Evolutionary conservation across 2,888 invertebrate genomes (phyloP).

Genomic region (Sinohyriopsis cumingii): DNA sequence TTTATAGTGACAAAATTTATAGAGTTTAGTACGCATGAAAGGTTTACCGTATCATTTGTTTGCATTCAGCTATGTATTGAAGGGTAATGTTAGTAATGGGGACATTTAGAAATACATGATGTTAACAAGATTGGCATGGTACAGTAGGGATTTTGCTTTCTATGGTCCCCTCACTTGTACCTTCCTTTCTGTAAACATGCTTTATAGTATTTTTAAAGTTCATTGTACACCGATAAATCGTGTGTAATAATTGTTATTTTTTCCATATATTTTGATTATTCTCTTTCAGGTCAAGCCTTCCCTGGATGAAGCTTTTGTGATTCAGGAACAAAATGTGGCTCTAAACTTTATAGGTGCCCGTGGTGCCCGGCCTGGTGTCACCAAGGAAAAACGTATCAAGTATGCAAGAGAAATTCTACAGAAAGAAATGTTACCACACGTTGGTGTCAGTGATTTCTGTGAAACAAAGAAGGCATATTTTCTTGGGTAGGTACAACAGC

Average conservation of each 20-base stretch:
- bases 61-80: too few relatives aligned
- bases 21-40: too few relatives aligned
- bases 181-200: too few relatives aligned
- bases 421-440: slow-evolving; percentile 99
- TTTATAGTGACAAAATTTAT: too few relatives aligned
- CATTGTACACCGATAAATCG: too few relatives aligned
- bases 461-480: slow-evolving; percentile 99
- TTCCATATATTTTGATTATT: not conserved
- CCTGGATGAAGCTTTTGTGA: slow-evolving; percentile 98
- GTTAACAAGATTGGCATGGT: too few relatives aligned
- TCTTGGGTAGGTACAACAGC: slow-evolving; percentile 78
- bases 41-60: too few relatives aligned
- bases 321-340: slow-evolving; percentile 99
- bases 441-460: slow-evolving; percentile 99
- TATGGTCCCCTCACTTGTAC: too few relatives aligned
- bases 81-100: too few relatives aligned
- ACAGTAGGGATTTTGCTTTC: too few relatives aligned
- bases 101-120: too few relatives aligned
- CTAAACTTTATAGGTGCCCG: slow-evolving; percentile 98
- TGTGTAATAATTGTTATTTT: not conserved
- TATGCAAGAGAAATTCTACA: slow-evolving; percentile 99
- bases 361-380: slow-evolving; percentile 97
- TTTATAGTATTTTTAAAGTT: too few relatives aligned
- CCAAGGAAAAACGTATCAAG: slow-evolving; percentile 98
- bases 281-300: slow-evolving; percentile 87